phyloP scores from a whole-genome alignment of 2,113 vertebrate species.

The Tyto alba region DNA sequence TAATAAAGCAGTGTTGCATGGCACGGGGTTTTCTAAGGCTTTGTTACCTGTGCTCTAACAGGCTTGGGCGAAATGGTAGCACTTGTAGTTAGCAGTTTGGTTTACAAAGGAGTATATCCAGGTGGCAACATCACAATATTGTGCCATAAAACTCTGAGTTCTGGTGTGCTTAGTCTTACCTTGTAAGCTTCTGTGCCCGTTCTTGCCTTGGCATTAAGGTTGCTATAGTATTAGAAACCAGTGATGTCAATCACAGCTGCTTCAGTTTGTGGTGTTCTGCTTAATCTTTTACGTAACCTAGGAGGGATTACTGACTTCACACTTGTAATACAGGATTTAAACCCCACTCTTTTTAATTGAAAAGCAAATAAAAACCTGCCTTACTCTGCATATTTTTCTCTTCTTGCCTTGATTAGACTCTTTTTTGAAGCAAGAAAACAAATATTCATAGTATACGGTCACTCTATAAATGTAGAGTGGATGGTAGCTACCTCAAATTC shows the following conservation, averaged over 20 bases:
- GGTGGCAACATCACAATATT: not conserved
- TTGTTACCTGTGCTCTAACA: not conserved
- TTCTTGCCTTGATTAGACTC: not conserved
- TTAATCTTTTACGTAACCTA: slow-evolving; percentile 54
- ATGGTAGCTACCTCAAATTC: not conserved
- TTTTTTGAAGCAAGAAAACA: not conserved
- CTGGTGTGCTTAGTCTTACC: not conserved
- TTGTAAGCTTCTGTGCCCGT: fast-evolving
- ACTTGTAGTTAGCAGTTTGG: not conserved
- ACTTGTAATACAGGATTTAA: not conserved
- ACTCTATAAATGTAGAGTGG: not conserved
- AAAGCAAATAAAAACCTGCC: fast-evolving
- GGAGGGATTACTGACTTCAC: not conserved
- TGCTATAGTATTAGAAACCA: not conserved
- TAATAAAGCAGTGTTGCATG: not conserved
- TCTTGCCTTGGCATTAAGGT: not conserved
- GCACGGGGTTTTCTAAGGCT: not conserved
- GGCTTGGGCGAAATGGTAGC: not conserved
- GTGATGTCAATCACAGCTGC: not conserved
- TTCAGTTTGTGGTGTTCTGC: not conserved
- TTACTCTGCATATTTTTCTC: not conserved
- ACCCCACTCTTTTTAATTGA: not conserved
- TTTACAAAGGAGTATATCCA: not conserved
- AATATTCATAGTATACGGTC: not conserved
- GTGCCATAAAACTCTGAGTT: not conserved